Evolutionary conservation across 2,113 vertebrate species (phyloP).

Genomic region (Dicerorhinus sumatrensis): DNA sequence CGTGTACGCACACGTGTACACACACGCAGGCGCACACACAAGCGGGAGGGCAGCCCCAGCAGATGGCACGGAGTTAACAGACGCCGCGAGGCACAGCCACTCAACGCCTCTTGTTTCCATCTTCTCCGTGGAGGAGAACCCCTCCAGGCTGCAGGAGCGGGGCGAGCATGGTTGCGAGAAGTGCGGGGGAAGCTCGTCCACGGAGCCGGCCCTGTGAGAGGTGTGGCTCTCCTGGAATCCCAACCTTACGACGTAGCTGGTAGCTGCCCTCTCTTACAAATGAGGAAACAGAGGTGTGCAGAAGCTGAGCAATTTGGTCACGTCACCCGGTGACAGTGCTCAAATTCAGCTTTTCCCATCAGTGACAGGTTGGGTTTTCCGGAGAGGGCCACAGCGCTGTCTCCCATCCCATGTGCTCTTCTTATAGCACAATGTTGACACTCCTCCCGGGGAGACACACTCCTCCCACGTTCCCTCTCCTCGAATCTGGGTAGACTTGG

Average conservation of each 20-base stretch:
- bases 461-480: background rate
- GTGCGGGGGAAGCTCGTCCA: background rate
- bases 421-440: rapidly evolving
- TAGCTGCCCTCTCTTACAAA: background rate
- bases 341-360: too few relatives aligned
- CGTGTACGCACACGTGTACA: rapidly evolving
- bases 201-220: background rate
- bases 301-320: background rate
- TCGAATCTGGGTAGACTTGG: background rate
- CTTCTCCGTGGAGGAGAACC: background rate
- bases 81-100: background rate
- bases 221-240: rapidly evolving
- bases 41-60: background rate
- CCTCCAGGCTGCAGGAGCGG: too few relatives aligned
- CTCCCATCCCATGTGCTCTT: too few relatives aligned
- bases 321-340: background rate
- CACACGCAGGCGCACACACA: too few relatives aligned
- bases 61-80: background rate
- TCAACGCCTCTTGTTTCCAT: background rate
- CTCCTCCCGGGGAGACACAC: rapidly evolving
- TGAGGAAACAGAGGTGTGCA: background rate
- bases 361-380: background rate
- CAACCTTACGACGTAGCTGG: too few relatives aligned
- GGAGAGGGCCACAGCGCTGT: background rate
- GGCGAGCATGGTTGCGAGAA: rapidly evolving